These are phyloP conservation scores for Plodia interpunctella DNA, from an alignment of 1,140 invertebrate genomes.

Conservation along the genomic window DNA sequence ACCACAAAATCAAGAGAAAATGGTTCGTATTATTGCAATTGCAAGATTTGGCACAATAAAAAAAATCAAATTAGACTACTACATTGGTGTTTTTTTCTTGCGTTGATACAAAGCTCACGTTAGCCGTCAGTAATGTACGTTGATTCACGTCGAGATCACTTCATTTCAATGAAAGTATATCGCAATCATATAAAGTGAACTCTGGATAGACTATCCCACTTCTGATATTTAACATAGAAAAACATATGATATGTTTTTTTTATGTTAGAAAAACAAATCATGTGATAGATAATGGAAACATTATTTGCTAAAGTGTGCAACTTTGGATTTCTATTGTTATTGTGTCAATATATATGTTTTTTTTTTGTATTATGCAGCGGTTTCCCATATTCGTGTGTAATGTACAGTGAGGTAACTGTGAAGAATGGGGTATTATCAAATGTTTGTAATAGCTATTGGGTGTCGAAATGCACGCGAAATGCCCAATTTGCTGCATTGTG, in stretches of 20 bases:
- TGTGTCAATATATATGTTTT: conserved; percentile 38
- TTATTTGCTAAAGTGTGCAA: conserved; percentile 21
- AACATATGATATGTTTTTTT: too few species aligned
- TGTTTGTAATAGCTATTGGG: conserved; percentile 36
- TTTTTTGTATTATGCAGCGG: conserved; percentile 32
- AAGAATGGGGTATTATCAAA: conserved; percentile 55
- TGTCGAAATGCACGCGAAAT: conserved; percentile 22
- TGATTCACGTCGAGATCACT: too few species aligned
- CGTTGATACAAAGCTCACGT: too few species aligned
- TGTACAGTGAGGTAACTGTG: conserved; percentile 31
- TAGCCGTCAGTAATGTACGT: too few species aligned
- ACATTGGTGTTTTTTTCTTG: too few species aligned
- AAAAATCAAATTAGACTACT: too few species aligned
- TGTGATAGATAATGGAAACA: conserved; percentile 7
- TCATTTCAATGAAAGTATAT: too few species aligned
- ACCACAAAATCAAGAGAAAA: too few species aligned
- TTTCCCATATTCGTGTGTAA: conserved; percentile 48
- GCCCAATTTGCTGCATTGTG: conserved; percentile 20
- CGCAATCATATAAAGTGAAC: too few species aligned
- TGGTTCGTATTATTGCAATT: too few species aligned
- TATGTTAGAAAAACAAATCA: too few species aligned
- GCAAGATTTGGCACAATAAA: too few species aligned
- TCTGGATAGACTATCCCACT: background rate
- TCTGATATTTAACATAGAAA: background rate
- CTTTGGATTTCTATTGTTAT: conserved; percentile 30